Percentiles rank a stretch among this genome's conserved stretches.
These are phyloP conservation scores for Cylindroiulus punctatus DNA, from an alignment of 2,888 invertebrate genomes.

Conservation along the genomic window DNA sequence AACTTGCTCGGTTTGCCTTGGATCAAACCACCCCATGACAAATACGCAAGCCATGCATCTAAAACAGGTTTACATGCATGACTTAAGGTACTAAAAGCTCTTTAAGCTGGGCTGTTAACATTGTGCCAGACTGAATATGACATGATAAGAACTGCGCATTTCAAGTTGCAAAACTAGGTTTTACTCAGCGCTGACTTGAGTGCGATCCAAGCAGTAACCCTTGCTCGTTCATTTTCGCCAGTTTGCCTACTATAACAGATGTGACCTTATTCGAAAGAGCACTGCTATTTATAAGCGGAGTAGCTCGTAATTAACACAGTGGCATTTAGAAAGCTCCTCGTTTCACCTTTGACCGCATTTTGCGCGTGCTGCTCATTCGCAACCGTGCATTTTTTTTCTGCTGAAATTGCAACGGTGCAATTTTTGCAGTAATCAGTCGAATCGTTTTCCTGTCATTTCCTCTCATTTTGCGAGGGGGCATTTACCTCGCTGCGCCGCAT, in stretches of 20 bases:
- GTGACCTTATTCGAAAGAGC: constrained; percentile 13
- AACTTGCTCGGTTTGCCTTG: too few species aligned
- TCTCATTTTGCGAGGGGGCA: background rate
- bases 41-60: too few species aligned
- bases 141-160: too few species aligned
- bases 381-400: too few species aligned
- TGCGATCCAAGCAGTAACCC: background rate
- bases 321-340: background rate
- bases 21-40: too few species aligned
- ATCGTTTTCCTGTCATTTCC: background rate
- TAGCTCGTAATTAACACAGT: constrained; percentile 22
- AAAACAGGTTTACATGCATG: too few species aligned
- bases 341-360: constrained; percentile 14
- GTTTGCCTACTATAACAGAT: background rate
- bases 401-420: too few species aligned
- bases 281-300: constrained; percentile 7
- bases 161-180: too few species aligned
- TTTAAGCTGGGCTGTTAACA: too few species aligned
- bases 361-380: background rate
- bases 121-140: too few species aligned
- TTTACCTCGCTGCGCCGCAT: background rate
- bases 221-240: background rate
- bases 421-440: background rate
- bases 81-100: too few species aligned
- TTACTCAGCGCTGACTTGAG: too few species aligned